phyloP scores from a whole-genome alignment of 2,797 vertebrate genomes.

The Coracias cyanogaster region DNA sequence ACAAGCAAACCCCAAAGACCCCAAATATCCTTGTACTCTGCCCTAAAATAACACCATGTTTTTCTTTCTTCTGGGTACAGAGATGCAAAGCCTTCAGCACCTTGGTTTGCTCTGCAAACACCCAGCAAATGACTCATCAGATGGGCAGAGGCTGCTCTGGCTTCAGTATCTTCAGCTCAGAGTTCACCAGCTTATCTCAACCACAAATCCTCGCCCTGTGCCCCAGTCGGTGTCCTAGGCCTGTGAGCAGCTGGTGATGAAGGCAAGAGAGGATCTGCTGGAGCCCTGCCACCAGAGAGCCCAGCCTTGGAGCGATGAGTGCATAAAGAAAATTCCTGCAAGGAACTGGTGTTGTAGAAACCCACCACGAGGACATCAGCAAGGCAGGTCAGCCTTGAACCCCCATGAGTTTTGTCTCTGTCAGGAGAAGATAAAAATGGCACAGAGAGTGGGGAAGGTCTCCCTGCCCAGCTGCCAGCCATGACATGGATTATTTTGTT shows the following conservation, averaged over 20 bases:
- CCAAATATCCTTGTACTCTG: background rate
- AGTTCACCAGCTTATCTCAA: background rate
- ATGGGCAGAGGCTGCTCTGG: background rate
- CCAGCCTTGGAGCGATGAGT: background rate
- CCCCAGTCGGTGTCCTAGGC: background rate
- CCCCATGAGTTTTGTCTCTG: accelerated
- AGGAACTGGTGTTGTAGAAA: background rate
- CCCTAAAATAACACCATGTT: accelerated
- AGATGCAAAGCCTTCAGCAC: background rate
- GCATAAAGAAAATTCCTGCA: background rate
- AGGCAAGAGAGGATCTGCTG: background rate
- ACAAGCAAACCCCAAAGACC: background rate
- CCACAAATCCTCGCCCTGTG: background rate
- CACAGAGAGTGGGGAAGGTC: background rate
- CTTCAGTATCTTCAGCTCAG: background rate
- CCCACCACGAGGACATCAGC: background rate
- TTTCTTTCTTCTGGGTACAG: background rate
- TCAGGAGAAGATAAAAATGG: background rate
- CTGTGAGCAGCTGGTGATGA: background rate
- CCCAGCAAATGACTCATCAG: background rate
- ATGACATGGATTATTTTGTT: accelerated
- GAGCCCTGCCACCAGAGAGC: background rate
- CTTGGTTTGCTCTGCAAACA: background rate
- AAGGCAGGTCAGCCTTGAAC: background rate
- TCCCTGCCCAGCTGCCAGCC: background rate